phyloP scores from a whole-genome alignment of 2,888 invertebrate genomes.

The Cheilosia vernalis region DNA sequence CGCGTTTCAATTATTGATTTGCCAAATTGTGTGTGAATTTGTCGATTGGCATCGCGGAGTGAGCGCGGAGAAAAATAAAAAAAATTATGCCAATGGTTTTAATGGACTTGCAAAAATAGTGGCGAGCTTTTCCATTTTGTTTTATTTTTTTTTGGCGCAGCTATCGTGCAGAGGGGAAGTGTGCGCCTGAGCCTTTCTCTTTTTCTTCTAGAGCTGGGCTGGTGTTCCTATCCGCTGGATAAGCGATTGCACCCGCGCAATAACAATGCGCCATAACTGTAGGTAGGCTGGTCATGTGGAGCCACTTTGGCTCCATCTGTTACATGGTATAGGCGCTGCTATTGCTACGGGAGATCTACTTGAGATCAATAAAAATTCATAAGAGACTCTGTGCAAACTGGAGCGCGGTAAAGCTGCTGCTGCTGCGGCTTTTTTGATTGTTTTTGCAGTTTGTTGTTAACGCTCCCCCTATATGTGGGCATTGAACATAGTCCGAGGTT shows the following conservation, averaged over 20 bases:
- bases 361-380: conserved; percentile 75
- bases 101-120: conserved; percentile 43
- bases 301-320: conserved; percentile 65
- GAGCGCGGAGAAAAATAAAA: neutral
- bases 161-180: conserved; percentile 32
- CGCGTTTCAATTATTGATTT: conserved; percentile 75
- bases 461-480: conserved; percentile 62
- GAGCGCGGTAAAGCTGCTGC: conserved; percentile 43
- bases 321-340: conserved; percentile 28
- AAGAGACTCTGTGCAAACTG: conserved; percentile 64
- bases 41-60: conserved; percentile 65
- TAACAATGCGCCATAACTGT: conserved; percentile 67
- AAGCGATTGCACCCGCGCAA: conserved; percentile 75
- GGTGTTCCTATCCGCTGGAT: conserved; percentile 45
- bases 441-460: conserved; percentile 55
- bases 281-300: conserved; percentile 66
- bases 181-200: conserved; percentile 65
- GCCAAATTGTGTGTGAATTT: conserved; percentile 75
- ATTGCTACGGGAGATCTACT: conserved; percentile 63
- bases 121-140: neutral
- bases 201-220: conserved; percentile 64
- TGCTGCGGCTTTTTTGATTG: conserved; percentile 21
- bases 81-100: conserved; percentile 17
- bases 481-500: conserved; percentile 72
- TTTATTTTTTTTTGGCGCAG: neutral